These are phyloP conservation scores for Mythimna vitellina DNA, from an alignment of 2,888 invertebrate species.

Conservation along the genomic window DNA sequence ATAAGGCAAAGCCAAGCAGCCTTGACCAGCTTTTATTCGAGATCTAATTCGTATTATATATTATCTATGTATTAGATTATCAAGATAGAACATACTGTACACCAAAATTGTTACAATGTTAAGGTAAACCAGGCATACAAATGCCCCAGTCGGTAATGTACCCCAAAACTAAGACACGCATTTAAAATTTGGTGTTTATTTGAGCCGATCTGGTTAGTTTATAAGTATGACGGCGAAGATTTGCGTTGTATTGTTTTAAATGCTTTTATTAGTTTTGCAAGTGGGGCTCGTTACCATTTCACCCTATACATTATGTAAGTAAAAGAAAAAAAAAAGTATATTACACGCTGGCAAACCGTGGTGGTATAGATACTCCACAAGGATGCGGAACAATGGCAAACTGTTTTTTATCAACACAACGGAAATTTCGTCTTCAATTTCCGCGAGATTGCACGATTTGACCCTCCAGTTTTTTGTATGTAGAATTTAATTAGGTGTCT, in stretches of 20 bases:
- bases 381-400: slow-evolving; percentile 2
- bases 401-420: slow-evolving; percentile 22
- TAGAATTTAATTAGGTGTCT: neutral
- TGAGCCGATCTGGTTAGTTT: too few relatives aligned
- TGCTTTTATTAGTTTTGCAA: too few relatives aligned
- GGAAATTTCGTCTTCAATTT: slow-evolving; percentile 23
- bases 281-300: too few relatives aligned
- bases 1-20: neutral
- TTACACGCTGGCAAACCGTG: neutral
- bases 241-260: too few relatives aligned
- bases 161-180: too few relatives aligned
- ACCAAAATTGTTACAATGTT: neutral
- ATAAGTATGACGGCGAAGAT: too few relatives aligned
- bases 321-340: neutral
- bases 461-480: slow-evolving; percentile 25
- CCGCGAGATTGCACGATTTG: slow-evolving; percentile 36
- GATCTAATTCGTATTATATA: neutral
- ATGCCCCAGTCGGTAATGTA: too few relatives aligned
- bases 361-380: neutral
- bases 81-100: neutral
- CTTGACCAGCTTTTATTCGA: neutral
- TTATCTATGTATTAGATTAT: neutral
- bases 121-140: too few relatives aligned
- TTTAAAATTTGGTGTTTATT: too few relatives aligned
- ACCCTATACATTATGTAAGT: too few relatives aligned